Percentiles rank a stretch among this genome's conserved stretches.
phyloP scores from a whole-genome alignment of 2,888 invertebrate species.

The Taphrorychus bicolor region DNA sequence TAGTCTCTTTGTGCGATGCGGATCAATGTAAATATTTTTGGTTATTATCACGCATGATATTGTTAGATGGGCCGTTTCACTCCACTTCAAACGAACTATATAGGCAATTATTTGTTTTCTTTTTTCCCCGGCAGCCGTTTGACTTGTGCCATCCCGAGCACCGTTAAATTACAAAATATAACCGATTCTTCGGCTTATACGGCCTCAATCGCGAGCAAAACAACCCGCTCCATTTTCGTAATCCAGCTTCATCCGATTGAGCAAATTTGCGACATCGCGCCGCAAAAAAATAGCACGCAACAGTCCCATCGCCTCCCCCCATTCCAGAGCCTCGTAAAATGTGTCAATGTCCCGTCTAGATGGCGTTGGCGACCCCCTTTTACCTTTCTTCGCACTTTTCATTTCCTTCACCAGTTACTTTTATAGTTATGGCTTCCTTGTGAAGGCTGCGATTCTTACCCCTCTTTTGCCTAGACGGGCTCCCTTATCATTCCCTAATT shows the following conservation, averaged over 20 bases:
- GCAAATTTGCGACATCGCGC: constrained; percentile 33
- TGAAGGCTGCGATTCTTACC: constrained; percentile 39
- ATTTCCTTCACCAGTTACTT: constrained; percentile 57
- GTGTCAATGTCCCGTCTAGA: constrained; percentile 55
- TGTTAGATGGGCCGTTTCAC: constrained; percentile 17
- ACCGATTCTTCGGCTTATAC: neutral
- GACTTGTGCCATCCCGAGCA: neutral
- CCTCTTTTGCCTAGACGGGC: constrained; percentile 55
- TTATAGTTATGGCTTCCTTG: constrained; percentile 58
- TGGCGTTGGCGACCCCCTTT: constrained; percentile 58
- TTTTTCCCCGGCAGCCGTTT: neutral
- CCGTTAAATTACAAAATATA: neutral
- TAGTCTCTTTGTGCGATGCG: constrained; percentile 30
- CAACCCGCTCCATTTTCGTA: constrained; percentile 5
- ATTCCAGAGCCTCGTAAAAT: constrained; percentile 52
- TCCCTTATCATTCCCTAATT: constrained; percentile 57
- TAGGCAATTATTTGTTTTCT: constrained; percentile 10
- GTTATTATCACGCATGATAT: constrained; percentile 30
- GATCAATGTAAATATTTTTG: constrained; percentile 33
- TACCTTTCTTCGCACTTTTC: constrained; percentile 57
- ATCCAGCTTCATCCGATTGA: constrained; percentile 33
- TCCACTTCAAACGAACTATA: constrained; percentile 7
- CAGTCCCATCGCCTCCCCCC: constrained; percentile 46
- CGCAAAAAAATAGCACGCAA: constrained; percentile 43
- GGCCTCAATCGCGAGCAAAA: neutral